Evolutionary conservation across 2,797 vertebrate species (phyloP), one percentile per base, ranked within the genome.

Genomic region (Fundulus diaphanus): DNA sequence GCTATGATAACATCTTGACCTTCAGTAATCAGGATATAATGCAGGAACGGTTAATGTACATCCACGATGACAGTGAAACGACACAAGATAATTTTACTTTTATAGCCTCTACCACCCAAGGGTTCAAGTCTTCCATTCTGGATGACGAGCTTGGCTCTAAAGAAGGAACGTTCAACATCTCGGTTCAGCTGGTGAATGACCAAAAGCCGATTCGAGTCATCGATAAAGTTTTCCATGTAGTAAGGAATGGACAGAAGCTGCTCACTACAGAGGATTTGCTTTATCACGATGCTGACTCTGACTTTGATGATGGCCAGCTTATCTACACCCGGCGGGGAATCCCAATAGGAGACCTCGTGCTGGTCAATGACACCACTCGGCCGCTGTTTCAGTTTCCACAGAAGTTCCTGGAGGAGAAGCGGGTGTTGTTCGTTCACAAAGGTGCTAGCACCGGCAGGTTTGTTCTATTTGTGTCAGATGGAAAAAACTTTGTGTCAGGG

Each of bases 381-480:
- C 96, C 92, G 63, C 93, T 98, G 40, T 98, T 96, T 89, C 96
- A 96, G 84, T 98, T 99, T 87, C 93, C 71, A 42, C 97, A 99
- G 90, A 92, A 77, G 4, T 97, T 97, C 79, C 87, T 98, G 77
- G 89, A 89, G 57, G 92, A 97, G 76, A 96, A 96, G 9, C 90
- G 51, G 2, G 95, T 99, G 66, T 87, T 99, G 29, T 99, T 97
- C 80, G 74, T 94, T 78, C 97, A 98, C 83, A 90, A 0, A 29
- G 97, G 97, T 1, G 93, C 91, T 27, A 96, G 93, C 88, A 93
- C 85, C 9, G 96, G 96, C 3, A 90, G 92, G 59, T 98, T 99
- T 81, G 96, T 98, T 65, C 93, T 99, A 42, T 97, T 99, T 20
- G 95, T 98, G 52, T 97, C 97, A 0, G 97, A 98, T 78, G 96